Conservation (phyloP, 2,888 invertebrate species). For the Mesochorus sp. region DNA sequence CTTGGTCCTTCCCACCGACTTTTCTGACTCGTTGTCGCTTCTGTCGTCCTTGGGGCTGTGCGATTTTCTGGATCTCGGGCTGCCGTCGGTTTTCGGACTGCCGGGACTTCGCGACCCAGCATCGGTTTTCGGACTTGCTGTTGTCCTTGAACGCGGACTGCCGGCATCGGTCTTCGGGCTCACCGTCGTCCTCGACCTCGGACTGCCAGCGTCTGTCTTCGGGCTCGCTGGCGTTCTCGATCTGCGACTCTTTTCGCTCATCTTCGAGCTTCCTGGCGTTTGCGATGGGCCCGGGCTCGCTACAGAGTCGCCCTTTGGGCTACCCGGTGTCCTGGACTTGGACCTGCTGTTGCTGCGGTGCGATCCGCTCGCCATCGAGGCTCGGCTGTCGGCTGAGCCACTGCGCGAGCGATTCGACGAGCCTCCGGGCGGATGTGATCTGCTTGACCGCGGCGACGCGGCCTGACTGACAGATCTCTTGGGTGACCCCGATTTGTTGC, state of each 20-base stretch:
- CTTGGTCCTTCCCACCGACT: slow-evolving; percentile 70
- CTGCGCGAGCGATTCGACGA: slow-evolving; percentile 67
- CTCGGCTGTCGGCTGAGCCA: slow-evolving; percentile 63
- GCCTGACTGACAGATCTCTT: slow-evolving; percentile 79
- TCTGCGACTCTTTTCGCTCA: slow-evolving; percentile 43
- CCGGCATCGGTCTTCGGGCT: slow-evolving; percentile 57
- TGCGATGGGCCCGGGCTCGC: slow-evolving; percentile 39
- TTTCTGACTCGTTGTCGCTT: slow-evolving; percentile 77
- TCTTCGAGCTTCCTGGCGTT: slow-evolving; percentile 57
- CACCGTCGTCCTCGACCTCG: slow-evolving; percentile 51
- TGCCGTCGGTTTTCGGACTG: slow-evolving; percentile 66
- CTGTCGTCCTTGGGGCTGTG: slow-evolving; percentile 69
- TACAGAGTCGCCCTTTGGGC: slow-evolving; percentile 6
- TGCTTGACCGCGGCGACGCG: slow-evolving; percentile 73
- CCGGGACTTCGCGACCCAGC: slow-evolving; percentile 64
- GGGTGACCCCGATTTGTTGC: slow-evolving; percentile 66
- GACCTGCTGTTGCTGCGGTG: slow-evolving; percentile 65
- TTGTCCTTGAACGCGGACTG: slow-evolving; percentile 54
- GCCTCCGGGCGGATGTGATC: slow-evolving; percentile 72
- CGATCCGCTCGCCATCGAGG: slow-evolving; percentile 63
- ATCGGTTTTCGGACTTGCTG: slow-evolving; percentile 48
- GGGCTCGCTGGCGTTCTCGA: slow-evolving; percentile 59
- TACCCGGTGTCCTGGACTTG: slow-evolving; percentile 58
- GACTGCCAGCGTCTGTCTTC: slow-evolving; percentile 62
- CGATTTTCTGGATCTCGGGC: slow-evolving; percentile 62